phyloP scores from a whole-genome alignment of 2,888 invertebrate species.

The Drosophila hamatofila region DNA sequence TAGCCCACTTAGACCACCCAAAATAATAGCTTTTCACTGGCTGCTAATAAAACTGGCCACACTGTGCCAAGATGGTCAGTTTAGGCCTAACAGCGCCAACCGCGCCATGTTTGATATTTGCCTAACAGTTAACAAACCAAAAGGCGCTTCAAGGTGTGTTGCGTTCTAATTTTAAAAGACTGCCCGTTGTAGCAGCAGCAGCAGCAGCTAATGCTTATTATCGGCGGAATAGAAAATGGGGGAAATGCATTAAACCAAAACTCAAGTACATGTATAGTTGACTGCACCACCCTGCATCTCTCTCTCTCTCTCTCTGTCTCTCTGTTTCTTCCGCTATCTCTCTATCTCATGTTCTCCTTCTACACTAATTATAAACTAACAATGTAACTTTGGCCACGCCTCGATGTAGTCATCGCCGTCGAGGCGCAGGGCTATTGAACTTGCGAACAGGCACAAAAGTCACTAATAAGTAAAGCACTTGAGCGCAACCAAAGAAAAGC shows the following conservation, averaged over 20 bases:
- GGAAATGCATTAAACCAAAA: constrained; percentile 62
- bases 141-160: constrained; percentile 45
- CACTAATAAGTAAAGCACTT: constrained; percentile 83
- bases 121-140: constrained; percentile 48
- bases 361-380: constrained; percentile 78
- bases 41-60: not conserved
- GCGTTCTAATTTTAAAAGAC: constrained; percentile 54
- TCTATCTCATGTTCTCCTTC: constrained; percentile 7
- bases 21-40: not conserved
- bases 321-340: not conserved
- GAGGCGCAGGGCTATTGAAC: constrained; percentile 70
- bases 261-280: constrained; percentile 57
- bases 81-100: not conserved
- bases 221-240: constrained; percentile 25
- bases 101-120: constrained; percentile 48
- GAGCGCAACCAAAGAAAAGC: constrained; percentile 72
- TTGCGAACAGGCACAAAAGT: constrained; percentile 68
- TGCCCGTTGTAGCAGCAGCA: constrained; percentile 4
- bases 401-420: constrained; percentile 9
- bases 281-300: constrained; percentile 9
- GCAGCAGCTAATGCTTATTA: constrained; percentile 12
- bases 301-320: not conserved
- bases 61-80: constrained; percentile 10
- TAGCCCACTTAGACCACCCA: not conserved
- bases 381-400: constrained; percentile 61